phyloP scores from a whole-genome alignment of 1,140 invertebrate species.

The Leptonema lineaticorne region DNA sequence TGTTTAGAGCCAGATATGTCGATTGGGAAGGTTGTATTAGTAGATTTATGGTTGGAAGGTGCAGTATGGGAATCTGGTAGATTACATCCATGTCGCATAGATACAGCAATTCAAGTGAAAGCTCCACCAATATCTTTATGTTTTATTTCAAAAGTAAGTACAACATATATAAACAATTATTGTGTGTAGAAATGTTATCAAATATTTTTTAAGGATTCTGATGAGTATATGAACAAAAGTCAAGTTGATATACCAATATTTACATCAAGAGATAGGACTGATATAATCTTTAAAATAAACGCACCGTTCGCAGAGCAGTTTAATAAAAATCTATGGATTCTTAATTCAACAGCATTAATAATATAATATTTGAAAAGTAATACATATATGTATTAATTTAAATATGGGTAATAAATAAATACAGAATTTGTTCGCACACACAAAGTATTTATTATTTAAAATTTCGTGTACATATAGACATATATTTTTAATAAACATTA shows the following conservation, averaged over 20 bases:
- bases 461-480: too few relatives aligned
- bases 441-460: too few relatives aligned
- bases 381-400: neutral
- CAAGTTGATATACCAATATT: constrained; percentile 37
- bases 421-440: too few relatives aligned
- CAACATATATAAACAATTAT: neutral
- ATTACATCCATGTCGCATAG: constrained; percentile 36
- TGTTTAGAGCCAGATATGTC: constrained; percentile 1
- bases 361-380: too few relatives aligned
- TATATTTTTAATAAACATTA: too few relatives aligned
- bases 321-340: constrained; percentile 35
- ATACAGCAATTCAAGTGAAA: constrained; percentile 24
- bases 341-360: constrained; percentile 36
- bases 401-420: too few relatives aligned
- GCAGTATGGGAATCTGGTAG: constrained; percentile 34
- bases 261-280: constrained; percentile 32
- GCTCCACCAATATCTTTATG: constrained; percentile 38
- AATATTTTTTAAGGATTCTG: constrained; percentile 32
- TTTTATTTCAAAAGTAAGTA: constrained; percentile 28
- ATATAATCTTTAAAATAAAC: constrained; percentile 34
- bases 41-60: constrained; percentile 34
- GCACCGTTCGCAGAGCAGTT: constrained; percentile 36
- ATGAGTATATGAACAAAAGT: constrained; percentile 27
- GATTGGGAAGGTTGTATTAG: constrained; percentile 28
- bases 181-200: neutral